phyloP scores from a whole-genome alignment of 2,113 vertebrate genomes.

The Harpagus bidentatus region DNA sequence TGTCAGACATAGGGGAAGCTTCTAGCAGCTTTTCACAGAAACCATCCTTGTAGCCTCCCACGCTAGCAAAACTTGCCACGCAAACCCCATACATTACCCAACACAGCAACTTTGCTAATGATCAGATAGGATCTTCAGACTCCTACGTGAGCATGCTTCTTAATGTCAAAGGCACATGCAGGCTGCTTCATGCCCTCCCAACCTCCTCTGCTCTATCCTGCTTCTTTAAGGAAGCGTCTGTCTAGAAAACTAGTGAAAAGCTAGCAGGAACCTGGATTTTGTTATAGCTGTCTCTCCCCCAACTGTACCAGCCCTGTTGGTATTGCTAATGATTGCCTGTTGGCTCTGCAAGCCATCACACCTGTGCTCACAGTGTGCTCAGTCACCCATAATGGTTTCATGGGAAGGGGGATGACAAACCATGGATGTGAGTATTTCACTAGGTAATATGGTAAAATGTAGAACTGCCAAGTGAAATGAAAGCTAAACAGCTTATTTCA shows the following conservation, averaged over 20 bases:
- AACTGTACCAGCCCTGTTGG: neutral
- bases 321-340: neutral
- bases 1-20: too few relatives aligned
- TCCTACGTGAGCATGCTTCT: neutral
- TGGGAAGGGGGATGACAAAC: neutral
- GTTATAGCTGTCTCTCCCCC: neutral
- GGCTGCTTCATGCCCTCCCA: neutral
- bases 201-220: neutral
- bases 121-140: neutral
- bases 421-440: neutral
- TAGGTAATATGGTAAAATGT: neutral
- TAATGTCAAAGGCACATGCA: neutral
- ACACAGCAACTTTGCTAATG: neutral
- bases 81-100: neutral
- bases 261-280: neutral
- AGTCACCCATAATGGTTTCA: neutral
- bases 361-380: neutral
- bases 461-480: neutral
- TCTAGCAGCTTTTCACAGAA: too few relatives aligned
- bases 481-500: neutral
- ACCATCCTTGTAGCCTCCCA: too few relatives aligned
- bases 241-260: neutral
- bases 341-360: neutral
- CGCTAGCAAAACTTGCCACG: neutral
- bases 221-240: neutral